Conservation (phyloP, 2,113 vertebrate genomes). For the Puffinus mauretanicus region DNA sequence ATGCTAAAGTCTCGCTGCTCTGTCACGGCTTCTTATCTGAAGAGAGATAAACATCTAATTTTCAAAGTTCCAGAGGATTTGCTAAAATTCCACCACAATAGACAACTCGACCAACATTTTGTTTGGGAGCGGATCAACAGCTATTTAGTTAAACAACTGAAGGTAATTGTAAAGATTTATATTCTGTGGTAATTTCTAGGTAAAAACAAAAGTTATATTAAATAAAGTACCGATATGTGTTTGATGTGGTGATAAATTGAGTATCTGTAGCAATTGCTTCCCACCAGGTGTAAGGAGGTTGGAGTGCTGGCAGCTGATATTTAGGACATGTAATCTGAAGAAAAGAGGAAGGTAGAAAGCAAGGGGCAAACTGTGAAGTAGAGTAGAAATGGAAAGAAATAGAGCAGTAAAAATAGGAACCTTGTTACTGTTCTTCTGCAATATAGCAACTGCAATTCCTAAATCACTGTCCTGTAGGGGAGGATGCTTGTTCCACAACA, state of each 20-base stretch:
- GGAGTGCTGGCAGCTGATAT: neutral
- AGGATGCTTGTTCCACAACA: neutral
- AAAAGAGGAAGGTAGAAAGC: neutral
- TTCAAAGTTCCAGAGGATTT: neutral
- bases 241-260: neutral
- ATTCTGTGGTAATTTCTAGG: neutral
- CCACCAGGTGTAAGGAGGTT: neutral
- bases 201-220: neutral
- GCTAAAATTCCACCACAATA: neutral
- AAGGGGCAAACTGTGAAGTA: neutral
- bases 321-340: neutral
- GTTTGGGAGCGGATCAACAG: neutral
- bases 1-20: neutral
- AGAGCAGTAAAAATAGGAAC: neutral
- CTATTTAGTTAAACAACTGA: neutral
- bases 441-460: neutral
- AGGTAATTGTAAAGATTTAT: neutral
- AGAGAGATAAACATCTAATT: neutral
- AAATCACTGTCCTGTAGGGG: neutral
- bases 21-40: neutral
- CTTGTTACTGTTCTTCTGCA: neutral
- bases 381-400: neutral
- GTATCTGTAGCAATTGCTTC: neutral
- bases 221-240: neutral
- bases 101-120: neutral